Base-by-base conservation (phyloP, 2,797 vertebrate species). In the Morus bassanus region DNA sequence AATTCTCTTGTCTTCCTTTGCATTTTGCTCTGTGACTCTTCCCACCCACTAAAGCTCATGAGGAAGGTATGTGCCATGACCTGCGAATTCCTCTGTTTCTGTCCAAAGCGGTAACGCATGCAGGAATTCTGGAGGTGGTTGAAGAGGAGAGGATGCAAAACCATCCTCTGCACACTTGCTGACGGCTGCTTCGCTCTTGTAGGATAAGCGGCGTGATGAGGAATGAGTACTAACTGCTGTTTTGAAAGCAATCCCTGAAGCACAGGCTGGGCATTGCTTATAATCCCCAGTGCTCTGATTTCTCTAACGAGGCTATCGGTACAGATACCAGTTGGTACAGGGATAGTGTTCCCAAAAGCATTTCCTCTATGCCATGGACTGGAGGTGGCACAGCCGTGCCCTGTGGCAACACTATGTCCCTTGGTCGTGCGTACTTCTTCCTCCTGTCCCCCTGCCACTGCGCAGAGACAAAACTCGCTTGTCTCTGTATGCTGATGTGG, bases 51-150 rank as follows among this genome's bases (percentile, higher is more conserved):
- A 97, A 97, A 98, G 97, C 91, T 96, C 97, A 94, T 67, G 97
- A 96, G 88, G 97, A 97, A 97, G 97, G 97, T 97, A 98, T 79
- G 97, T 97, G 97, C 87, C 91, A 56, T 88, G 93, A 70, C 94
- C 92, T 91, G 90, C 11, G 46, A 80, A 89, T 68, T 93, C 92
- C 84, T 61, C 79, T 88, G 19, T 63, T 91, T 94, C 37, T 81
- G 73, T 74, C 72, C 18, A 23, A 64, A 77, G 90, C 0, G 3
- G 43, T 80, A 76, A 75, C 4, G 41, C 6, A 11, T 74, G 63
- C 85, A 76, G 91, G 95, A 91, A 93, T 95, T 88, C 85, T 76
- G 88, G 77, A 82, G 88, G 89, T 94, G 95, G 95, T 31, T 57
- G 89, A 84, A 96, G 94, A 96, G 61, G 69, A 86, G 85, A 92